These are phyloP conservation scores for Synanceia verrucosa DNA, from an alignment of 2,797 vertebrate species.

Conservation along the genomic window DNA sequence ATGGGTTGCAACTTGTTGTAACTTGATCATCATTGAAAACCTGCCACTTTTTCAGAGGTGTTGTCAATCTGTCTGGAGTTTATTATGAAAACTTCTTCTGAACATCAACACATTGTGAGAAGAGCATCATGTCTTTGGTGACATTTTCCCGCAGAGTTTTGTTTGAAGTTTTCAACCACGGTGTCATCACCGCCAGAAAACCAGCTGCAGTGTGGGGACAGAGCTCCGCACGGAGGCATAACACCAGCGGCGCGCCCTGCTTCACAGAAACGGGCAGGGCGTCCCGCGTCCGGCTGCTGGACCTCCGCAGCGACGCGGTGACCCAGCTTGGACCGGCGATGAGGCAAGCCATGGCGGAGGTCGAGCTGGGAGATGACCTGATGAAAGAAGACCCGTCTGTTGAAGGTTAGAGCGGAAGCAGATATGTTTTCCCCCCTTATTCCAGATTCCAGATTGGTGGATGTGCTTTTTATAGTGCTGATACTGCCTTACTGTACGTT, in stretches of 20 bases:
- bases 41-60: too few species aligned
- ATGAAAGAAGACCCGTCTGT: slow-evolving; percentile 85
- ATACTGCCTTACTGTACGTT: too few species aligned
- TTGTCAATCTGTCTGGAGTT: too few species aligned
- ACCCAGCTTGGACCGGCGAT: slow-evolving; percentile 82
- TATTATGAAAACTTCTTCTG: neutral
- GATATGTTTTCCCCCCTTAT: neutral
- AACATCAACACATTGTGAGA: accelerated
- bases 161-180: neutral
- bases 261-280: neutral
- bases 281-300: slow-evolving; percentile 71
- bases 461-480: too few species aligned
- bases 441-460: too few species aligned
- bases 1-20: too few species aligned
- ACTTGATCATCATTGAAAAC: too few species aligned
- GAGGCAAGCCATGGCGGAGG: slow-evolving; percentile 84
- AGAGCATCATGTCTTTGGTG: slow-evolving; percentile 43
- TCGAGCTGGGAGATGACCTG: slow-evolving; percentile 85
- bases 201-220: neutral
- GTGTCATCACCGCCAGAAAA: neutral
- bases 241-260: slow-evolving; percentile 23
- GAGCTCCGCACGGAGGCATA: slow-evolving; percentile 50
- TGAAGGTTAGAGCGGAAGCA: slow-evolving; percentile 65
- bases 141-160: slow-evolving; percentile 28
- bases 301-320: slow-evolving; percentile 88